Conservation (phyloP, 2,113 vertebrate species). For the Morone saxatilis region DNA sequence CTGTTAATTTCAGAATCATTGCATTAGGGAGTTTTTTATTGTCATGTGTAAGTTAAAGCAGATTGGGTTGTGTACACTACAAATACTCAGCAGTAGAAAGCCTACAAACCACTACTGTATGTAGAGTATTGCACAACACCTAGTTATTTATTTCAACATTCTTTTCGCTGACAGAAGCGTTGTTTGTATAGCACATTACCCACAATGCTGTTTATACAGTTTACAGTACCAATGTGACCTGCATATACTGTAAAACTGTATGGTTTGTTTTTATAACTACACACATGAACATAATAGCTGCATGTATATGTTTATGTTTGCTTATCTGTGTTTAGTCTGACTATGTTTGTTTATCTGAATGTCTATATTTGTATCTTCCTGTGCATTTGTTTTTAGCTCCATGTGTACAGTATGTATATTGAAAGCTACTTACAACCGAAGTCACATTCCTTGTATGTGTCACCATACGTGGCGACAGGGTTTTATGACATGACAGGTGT, state of each 20-base stretch:
- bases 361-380: too few species aligned
- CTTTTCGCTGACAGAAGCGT: background rate
- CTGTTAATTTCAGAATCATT: background rate
- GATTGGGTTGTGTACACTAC: background rate
- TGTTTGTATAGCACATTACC: background rate
- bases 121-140: background rate
- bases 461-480: background rate
- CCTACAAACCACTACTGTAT: background rate
- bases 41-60: background rate
- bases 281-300: background rate
- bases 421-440: background rate
- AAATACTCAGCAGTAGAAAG: background rate
- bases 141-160: conserved; percentile 2
- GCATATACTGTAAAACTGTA: background rate
- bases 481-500: conserved; percentile 2
- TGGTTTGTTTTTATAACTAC: conserved; percentile 2
- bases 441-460: conserved; percentile 21
- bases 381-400: background rate
- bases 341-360: conserved; percentile 3
- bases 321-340: conserved; percentile 6
- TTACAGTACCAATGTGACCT: background rate
- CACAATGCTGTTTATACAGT: conserved; percentile 12
- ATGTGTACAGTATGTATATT: background rate
- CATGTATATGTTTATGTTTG: conserved; percentile 14
- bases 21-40: background rate